Conservation (phyloP, 2,113 vertebrate species). For the Eptesicus fuscus region DNA sequence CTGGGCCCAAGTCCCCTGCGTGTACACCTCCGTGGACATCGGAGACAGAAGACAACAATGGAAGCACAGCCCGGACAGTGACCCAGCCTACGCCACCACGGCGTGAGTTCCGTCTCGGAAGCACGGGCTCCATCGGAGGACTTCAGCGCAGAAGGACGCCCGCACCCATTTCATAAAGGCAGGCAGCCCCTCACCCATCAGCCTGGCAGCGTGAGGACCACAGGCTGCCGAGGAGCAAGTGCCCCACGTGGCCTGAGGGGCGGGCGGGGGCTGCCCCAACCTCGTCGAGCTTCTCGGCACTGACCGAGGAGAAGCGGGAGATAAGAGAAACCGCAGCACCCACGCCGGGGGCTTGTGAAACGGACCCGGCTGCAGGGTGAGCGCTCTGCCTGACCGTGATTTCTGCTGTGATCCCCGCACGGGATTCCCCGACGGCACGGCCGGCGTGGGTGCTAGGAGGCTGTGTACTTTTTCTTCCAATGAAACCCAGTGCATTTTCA, state of each 20-base stretch:
- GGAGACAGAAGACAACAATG: neutral
- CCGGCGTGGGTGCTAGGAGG: rapidly evolving
- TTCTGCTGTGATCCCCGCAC: neutral
- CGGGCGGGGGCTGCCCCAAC: neutral
- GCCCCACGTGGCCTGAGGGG: neutral
- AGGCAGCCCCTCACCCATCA: rapidly evolving
- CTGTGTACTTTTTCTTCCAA: rapidly evolving
- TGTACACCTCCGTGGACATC: neutral
- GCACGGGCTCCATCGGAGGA: rapidly evolving
- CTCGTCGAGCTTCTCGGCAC: neutral
- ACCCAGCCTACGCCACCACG: rapidly evolving
- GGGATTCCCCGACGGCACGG: rapidly evolving
- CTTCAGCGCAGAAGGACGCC: neutral
- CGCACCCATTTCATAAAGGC: rapidly evolving
- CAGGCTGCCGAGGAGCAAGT: rapidly evolving
- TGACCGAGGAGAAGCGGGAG: neutral
- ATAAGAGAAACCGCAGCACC: slow-evolving; percentile 62
- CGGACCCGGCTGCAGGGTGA: neutral
- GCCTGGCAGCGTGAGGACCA: rapidly evolving
- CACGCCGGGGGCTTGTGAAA: slow-evolving; percentile 34
- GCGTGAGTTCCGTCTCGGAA: neutral
- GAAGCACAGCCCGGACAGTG: rapidly evolving
- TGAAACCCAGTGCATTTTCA: rapidly evolving
- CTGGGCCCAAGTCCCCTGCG: neutral
- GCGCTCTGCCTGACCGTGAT: slow-evolving; percentile 45